phyloP scores from a whole-genome alignment of 2,113 vertebrate species.

The Odontesthes bonariensis region DNA sequence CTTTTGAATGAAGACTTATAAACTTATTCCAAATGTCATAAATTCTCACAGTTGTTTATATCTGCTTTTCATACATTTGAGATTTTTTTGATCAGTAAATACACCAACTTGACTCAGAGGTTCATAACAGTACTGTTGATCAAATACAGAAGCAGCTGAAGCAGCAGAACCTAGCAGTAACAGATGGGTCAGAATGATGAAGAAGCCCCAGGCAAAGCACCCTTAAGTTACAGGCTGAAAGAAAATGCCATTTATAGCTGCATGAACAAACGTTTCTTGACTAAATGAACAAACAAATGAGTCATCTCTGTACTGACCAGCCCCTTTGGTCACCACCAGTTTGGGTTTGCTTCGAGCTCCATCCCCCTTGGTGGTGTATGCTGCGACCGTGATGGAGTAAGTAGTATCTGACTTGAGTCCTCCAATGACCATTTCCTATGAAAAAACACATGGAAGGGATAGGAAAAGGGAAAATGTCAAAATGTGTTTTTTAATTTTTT shows the following conservation, averaged over 20 bases:
- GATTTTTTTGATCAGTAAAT: conserved; percentile 10
- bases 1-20: background rate
- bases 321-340: conserved; percentile 92
- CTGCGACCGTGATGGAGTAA: conserved; percentile 97
- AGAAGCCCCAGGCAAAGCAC: background rate
- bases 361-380: conserved; percentile 99
- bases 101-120: background rate
- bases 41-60: background rate
- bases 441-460: conserved; percentile 36
- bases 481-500: conserved; percentile 48
- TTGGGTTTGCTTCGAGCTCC: conserved; percentile 97
- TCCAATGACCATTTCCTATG: conserved; percentile 95
- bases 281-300: conserved; percentile 5
- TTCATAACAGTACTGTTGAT: no score
- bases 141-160: no score
- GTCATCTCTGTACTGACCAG: conserved; percentile 84
- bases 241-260: background rate
- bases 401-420: conserved; percentile 94
- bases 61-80: background rate
- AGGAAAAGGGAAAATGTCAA: conserved; percentile 52
- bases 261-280: background rate
- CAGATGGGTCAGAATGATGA: background rate
- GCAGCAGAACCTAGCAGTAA: background rate
- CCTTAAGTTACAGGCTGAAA: background rate
- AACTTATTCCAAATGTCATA: background rate